phyloP scores from a whole-genome alignment of 2,113 vertebrate genomes.

The Tonatia bakeri region DNA sequence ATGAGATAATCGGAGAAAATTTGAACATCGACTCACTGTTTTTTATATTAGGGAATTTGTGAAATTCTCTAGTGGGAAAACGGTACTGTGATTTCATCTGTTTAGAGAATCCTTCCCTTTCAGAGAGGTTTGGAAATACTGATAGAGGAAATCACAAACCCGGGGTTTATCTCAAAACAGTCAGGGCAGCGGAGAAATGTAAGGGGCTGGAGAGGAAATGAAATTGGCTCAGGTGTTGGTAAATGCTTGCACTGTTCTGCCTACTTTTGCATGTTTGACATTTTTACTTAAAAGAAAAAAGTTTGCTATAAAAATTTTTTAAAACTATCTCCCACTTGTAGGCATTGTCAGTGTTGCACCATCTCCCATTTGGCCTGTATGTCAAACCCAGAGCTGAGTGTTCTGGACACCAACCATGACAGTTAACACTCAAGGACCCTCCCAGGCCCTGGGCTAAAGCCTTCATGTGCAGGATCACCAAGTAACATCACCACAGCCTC shows the following conservation, averaged over 20 bases:
- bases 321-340: not conserved
- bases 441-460: not conserved
- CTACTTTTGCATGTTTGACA: not conserved
- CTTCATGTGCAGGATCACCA: not conserved
- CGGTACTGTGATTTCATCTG: not conserved
- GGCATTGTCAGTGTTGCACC: not conserved
- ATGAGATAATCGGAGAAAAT: not conserved
- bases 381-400: not conserved
- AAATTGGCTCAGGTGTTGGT: not conserved
- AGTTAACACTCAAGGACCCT: not conserved
- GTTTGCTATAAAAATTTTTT: not conserved
- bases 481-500: not conserved
- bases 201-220: not conserved
- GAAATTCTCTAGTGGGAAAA: not conserved
- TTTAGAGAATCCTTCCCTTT: not conserved
- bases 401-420: not conserved
- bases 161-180: not conserved
- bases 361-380: not conserved
- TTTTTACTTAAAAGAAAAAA: not conserved
- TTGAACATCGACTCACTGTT: not conserved
- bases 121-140: not conserved
- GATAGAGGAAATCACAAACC: not conserved
- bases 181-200: not conserved
- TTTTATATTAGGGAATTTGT: not conserved
- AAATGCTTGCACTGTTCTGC: not conserved